phyloP scores from a whole-genome alignment of 2,888 invertebrate species.

The Tetheella fluctuosa region DNA sequence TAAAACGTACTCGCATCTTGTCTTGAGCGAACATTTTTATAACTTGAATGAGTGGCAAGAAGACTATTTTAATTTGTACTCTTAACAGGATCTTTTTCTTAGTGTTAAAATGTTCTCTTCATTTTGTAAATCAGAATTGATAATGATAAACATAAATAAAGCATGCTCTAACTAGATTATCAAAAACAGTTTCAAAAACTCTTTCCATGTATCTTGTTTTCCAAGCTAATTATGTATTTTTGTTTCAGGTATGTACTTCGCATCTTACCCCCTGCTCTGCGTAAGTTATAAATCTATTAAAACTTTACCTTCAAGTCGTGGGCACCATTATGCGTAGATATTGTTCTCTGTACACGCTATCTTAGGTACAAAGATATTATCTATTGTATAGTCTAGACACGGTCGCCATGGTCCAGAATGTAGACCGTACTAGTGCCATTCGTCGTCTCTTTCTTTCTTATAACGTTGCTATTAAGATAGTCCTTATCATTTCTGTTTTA shows the following conservation, averaged over 20 bases:
- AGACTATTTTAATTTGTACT: not conserved
- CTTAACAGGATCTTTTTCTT: not conserved
- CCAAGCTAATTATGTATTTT: slow-evolving; percentile 18
- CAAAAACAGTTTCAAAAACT: not conserved
- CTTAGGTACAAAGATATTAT: slow-evolving; percentile 1
- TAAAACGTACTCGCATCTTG: not conserved
- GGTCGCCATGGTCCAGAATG: slow-evolving; percentile 31
- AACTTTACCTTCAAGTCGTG: not conserved
- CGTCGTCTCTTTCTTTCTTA: not conserved
- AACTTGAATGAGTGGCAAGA: not conserved
- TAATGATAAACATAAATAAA: not conserved
- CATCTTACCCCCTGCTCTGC: not conserved
- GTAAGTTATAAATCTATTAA: slow-evolving; percentile 5
- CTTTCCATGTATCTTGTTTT: not conserved
- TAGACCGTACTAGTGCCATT: slow-evolving; percentile 27
- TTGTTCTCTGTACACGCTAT: slow-evolving; percentile 4
- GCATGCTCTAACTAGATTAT: not conserved
- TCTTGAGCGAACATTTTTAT: not conserved
- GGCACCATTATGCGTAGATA: not conserved
- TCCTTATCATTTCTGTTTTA: slow-evolving; percentile 2
- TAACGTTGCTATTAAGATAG: not conserved
- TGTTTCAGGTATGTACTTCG: slow-evolving; percentile 32
- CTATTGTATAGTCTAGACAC: slow-evolving; percentile 35
- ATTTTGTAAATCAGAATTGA: not conserved
- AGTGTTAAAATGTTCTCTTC: not conserved